Percentiles rank a stretch among this genome's conserved stretches.
These are phyloP conservation scores for Sphaerodactylus townsendi DNA, from an alignment of 2,113 vertebrate species.

Conservation along the genomic window DNA sequence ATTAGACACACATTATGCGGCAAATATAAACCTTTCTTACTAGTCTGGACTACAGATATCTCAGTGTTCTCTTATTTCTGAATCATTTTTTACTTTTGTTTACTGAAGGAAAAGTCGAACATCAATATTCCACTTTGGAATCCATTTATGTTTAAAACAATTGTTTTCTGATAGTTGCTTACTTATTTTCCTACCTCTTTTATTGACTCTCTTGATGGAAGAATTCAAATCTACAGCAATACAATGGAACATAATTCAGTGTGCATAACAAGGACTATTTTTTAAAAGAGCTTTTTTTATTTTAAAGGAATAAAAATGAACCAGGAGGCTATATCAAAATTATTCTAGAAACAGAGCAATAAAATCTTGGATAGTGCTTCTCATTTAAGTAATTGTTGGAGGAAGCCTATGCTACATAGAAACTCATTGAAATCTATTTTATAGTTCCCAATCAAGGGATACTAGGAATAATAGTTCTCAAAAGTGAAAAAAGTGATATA, in stretches of 20 bases:
- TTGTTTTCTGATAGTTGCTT: neutral
- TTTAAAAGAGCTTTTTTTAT: neutral
- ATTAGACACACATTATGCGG: neutral
- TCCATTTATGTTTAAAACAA: neutral
- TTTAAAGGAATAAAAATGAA: neutral
- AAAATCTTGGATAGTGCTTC: neutral
- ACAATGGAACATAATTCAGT: neutral
- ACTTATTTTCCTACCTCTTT: neutral
- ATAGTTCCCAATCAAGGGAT: neutral
- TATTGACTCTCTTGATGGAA: neutral
- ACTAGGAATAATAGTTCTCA: neutral
- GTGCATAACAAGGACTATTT: neutral
- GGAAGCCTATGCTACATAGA: neutral
- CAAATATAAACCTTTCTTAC: slow-evolving; percentile 16
- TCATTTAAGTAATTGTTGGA: neutral
- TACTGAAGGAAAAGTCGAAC: neutral
- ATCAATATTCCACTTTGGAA: neutral
- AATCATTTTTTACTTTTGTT: neutral
- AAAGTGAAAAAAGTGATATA: neutral
- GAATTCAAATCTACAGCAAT: neutral
- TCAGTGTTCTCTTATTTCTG: neutral
- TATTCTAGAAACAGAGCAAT: neutral
- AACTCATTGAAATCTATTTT: neutral
- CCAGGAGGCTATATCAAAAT: neutral
- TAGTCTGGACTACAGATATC: neutral